Conservation (phyloP, 1,140 invertebrate species). For the Hydropsyche tenuis region DNA sequence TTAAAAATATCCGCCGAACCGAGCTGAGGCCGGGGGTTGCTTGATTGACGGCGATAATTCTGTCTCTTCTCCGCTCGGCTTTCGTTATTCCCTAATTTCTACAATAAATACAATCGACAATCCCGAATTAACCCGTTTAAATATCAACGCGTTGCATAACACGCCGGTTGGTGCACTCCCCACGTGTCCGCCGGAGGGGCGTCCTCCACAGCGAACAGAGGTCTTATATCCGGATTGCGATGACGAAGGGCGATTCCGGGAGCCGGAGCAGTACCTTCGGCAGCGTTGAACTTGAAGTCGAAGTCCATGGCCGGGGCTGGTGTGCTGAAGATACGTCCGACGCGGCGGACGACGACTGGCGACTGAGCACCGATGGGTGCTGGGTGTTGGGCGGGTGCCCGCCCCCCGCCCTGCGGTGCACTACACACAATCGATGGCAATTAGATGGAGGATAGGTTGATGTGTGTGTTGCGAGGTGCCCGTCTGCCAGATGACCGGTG, state of each 20-base stretch:
- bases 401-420: slow-evolving; percentile 42
- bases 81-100: too few relatives aligned
- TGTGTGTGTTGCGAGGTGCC: slow-evolving; percentile 23
- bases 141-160: slow-evolving; percentile 46
- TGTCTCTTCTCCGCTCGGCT: not conserved
- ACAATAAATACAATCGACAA: too few relatives aligned
- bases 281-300: slow-evolving; percentile 33
- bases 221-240: not conserved
- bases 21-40: slow-evolving; percentile 53
- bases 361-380: slow-evolving; percentile 3
- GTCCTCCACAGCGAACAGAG: not conserved
- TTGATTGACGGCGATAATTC: slow-evolving; percentile 20
- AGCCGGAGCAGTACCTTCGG: slow-evolving; percentile 34
- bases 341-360: slow-evolving; percentile 33
- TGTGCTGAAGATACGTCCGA: slow-evolving; percentile 50
- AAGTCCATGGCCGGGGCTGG: slow-evolving; percentile 38
- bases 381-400: slow-evolving; percentile 9
- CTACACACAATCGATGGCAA: slow-evolving; percentile 54
- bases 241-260: not conserved
- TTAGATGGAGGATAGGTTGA: slow-evolving; percentile 44
- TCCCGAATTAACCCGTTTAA: slow-evolving; percentile 38
- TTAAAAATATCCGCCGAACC: slow-evolving; percentile 46
- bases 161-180: slow-evolving; percentile 52
- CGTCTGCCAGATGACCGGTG: slow-evolving; percentile 17
- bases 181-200: slow-evolving; percentile 38